Evolutionary conservation across 2,113 vertebrate genomes (phyloP).

Genomic region (Leptosomus discolor): DNA sequence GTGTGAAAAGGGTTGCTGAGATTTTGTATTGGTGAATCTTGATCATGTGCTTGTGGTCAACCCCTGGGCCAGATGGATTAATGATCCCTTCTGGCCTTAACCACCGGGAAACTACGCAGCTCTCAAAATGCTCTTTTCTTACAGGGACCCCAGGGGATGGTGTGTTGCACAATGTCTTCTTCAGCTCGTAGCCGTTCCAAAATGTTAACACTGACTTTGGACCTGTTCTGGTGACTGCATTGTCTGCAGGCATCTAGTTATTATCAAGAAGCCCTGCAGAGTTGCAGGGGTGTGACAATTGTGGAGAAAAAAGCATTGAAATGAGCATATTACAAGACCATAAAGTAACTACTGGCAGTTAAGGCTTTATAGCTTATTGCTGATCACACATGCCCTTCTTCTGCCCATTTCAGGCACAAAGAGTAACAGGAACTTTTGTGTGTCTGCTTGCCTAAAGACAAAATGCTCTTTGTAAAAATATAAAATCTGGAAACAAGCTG

Average conservation of each 20-base stretch:
- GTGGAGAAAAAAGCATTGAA: not conserved
- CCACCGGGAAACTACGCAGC: not conserved
- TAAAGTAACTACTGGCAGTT: not conserved
- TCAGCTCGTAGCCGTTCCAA: not conserved
- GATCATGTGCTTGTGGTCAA: fast-evolving
- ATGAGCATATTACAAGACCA: not conserved
- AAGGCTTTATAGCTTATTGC: not conserved
- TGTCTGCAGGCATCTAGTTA: not conserved
- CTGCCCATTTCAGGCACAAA: not conserved
- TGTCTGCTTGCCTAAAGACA: not conserved
- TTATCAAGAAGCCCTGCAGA: not conserved
- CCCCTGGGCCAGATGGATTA: not conserved
- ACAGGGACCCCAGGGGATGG: not conserved
- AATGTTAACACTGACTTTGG: not conserved
- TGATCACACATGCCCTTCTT: not conserved
- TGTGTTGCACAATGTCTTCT: not conserved
- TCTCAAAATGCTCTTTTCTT: not conserved
- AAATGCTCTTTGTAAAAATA: constrained; percentile 49
- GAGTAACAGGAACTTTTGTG: not conserved
- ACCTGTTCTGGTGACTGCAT: not conserved
- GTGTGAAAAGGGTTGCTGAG: not conserved
- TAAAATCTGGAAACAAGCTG: constrained; percentile 14
- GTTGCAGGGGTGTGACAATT: not conserved
- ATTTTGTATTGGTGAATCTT: not conserved
- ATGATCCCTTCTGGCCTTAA: not conserved